phyloP scores from a whole-genome alignment of 1,140 invertebrate genomes.

The Onthophagus taurus region DNA sequence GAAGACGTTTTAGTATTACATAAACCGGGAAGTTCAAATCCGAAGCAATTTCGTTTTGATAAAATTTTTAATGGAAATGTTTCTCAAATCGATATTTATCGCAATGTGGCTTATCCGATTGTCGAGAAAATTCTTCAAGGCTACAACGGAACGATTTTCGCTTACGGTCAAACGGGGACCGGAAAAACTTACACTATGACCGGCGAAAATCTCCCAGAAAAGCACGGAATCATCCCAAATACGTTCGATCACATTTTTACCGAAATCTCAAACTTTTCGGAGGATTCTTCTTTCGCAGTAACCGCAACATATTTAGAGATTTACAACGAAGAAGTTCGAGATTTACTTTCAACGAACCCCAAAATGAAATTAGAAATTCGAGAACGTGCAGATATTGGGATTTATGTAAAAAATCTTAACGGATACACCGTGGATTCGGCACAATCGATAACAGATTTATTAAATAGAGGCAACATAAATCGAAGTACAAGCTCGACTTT shows the following conservation, averaged over 20 bases:
- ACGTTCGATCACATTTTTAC: constrained; percentile 94
- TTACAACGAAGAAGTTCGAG: constrained; percentile 91
- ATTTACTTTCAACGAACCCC: constrained; percentile 63
- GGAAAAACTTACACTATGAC: constrained; percentile 93
- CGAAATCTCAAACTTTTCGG: constrained; percentile 66
- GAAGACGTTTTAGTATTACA: too few species aligned
- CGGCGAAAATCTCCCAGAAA: constrained; percentile 10
- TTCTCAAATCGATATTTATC: constrained; percentile 86
- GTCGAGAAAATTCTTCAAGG: constrained; percentile 89
- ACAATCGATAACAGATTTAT: constrained; percentile 74
- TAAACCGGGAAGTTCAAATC: too few species aligned
- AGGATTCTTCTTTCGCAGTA: constrained; percentile 64
- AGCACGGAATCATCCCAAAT: constrained; percentile 83
- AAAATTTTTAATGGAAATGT: not conserved
- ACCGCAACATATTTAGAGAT: constrained; percentile 90
- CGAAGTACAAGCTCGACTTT: constrained; percentile 78
- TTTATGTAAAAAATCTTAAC: constrained; percentile 22
- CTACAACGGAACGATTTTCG: constrained; percentile 94
- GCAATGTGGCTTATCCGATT: constrained; percentile 84
- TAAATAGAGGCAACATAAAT: constrained; percentile 88
- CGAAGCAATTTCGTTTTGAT: constrained; percentile 12
- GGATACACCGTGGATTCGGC: constrained; percentile 72
- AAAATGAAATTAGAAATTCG: constrained; percentile 57
- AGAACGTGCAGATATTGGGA: constrained; percentile 69
- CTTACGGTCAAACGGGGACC: constrained; percentile 92